phyloP scores from a whole-genome alignment of 2,797 vertebrate species.

The Sandelia bainsii region DNA sequence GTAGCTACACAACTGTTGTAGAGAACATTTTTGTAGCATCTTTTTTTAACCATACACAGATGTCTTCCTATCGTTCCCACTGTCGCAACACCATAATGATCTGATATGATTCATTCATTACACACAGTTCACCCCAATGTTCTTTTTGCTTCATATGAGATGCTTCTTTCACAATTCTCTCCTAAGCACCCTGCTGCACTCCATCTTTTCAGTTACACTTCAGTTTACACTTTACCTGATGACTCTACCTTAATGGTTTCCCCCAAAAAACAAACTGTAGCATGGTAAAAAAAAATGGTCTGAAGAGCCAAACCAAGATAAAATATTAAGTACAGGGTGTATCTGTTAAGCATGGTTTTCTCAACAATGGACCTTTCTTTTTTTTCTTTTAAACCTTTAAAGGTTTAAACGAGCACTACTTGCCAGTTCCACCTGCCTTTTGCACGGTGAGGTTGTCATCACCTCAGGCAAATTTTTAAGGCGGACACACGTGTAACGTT shows the following conservation, averaged over 20 bases:
- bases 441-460: conserved; percentile 6
- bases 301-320: neutral
- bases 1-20: too few species aligned
- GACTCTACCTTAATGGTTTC: fast-evolving
- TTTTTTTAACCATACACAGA: neutral
- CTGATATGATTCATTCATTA: neutral
- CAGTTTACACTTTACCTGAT: conserved; percentile 10
- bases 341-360: neutral
- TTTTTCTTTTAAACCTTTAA: too few species aligned
- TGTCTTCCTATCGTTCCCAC: neutral
- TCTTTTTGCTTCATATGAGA: neutral
- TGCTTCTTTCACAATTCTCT: neutral
- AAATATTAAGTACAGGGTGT: neutral
- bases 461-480: conserved; percentile 32
- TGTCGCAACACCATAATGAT: neutral
- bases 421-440: conserved; percentile 41
- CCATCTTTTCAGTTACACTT: neutral
- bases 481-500: conserved; percentile 5
- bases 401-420: conserved; percentile 14
- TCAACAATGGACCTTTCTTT: neutral
- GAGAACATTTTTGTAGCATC: too few species aligned
- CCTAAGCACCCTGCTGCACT: neutral
- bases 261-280: conserved; percentile 21
- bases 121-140: neutral
- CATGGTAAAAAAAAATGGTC: neutral